Percentiles rank a stretch among this genome's conserved stretches.
Evolutionary conservation across 37 sponge, comb jelly and placozoan genomes (phyloP).

Genomic region (Mnemiopsis leidyi): DNA sequence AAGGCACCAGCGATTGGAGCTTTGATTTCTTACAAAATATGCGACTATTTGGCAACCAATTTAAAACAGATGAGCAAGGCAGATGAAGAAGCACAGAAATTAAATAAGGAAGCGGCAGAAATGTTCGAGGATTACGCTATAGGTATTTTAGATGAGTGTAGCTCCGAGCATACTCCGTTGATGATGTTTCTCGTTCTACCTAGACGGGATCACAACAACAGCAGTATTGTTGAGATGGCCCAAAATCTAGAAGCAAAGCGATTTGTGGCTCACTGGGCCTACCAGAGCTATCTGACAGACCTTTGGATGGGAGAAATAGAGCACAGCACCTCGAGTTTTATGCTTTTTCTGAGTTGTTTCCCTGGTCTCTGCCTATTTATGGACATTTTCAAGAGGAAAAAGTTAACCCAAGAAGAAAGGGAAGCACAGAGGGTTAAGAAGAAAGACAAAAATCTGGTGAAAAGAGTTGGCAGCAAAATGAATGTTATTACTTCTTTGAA

Average conservation of each 20-base stretch:
- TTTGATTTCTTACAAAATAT: not conserved
- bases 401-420: not conserved
- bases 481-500: not conserved
- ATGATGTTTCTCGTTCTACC: not conserved
- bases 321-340: not conserved
- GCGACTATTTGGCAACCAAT: not conserved
- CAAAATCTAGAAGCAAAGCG: not conserved
- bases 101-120: not conserved
- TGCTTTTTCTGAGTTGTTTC: not conserved
- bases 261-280: slow-evolving; percentile 19
- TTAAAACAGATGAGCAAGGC: not conserved
- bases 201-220: not conserved
- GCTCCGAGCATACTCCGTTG: not conserved
- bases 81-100: not conserved
- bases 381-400: not conserved
- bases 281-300: slow-evolving; percentile 15
- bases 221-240: not conserved
- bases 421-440: not conserved
- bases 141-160: slow-evolving; percentile 11
- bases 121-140: slow-evolving; percentile 26
- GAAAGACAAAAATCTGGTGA: not conserved
- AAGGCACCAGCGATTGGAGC: not conserved
- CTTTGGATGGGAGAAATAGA: slow-evolving; percentile 46
- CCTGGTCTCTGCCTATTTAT: not conserved
- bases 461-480: not conserved